A percentile compares a stretch with the other conserved stretches of the same genome.
phyloP scores from a whole-genome alignment of 2,888 invertebrate species.

The Drosophila subsilvestris region DNA sequence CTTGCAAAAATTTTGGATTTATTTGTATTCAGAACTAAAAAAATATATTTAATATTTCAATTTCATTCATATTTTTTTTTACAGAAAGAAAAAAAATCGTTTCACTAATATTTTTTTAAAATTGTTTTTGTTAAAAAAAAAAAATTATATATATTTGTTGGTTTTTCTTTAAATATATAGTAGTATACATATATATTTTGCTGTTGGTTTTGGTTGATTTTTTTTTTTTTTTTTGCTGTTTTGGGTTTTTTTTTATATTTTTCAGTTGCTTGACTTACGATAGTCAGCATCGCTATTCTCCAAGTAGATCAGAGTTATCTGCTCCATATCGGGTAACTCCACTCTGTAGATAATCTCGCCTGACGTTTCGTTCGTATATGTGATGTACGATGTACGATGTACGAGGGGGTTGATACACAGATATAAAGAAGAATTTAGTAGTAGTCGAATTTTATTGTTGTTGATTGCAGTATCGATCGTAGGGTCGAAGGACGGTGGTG shows the following conservation, averaged over 20 bases:
- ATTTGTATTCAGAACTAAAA: constrained; percentile 34
- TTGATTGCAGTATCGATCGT: constrained; percentile 18
- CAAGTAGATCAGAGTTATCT: constrained; percentile 96
- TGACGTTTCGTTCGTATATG: constrained; percentile 80
- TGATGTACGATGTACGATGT: constrained; percentile 5
- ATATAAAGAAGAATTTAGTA: constrained; percentile 42
- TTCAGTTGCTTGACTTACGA: constrained; percentile 85
- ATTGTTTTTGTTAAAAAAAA: constrained; percentile 35
- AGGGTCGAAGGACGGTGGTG: constrained; percentile 13
- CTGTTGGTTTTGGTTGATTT: constrained; percentile 57
- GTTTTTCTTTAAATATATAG: constrained; percentile 16
- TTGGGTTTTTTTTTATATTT: constrained; percentile 51
- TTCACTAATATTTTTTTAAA: constrained; percentile 28
- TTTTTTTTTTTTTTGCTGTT: constrained; percentile 55
- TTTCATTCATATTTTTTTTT: constrained; percentile 41
- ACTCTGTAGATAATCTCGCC: constrained; percentile 97
- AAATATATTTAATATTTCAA: constrained; percentile 53
- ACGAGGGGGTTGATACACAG: constrained; percentile 20
- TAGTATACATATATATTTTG: constrained; percentile 16
- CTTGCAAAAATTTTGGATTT: constrained; percentile 40
- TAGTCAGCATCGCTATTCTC: constrained; percentile 88
- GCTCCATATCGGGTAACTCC: constrained; percentile 97
- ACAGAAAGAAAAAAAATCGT: constrained; percentile 32
- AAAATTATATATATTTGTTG: constrained; percentile 45
- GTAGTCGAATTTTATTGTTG: constrained; percentile 25